These are phyloP conservation scores for Drosophila kuntzei DNA, from an alignment of 2,888 invertebrate species.

Conservation along the genomic window DNA sequence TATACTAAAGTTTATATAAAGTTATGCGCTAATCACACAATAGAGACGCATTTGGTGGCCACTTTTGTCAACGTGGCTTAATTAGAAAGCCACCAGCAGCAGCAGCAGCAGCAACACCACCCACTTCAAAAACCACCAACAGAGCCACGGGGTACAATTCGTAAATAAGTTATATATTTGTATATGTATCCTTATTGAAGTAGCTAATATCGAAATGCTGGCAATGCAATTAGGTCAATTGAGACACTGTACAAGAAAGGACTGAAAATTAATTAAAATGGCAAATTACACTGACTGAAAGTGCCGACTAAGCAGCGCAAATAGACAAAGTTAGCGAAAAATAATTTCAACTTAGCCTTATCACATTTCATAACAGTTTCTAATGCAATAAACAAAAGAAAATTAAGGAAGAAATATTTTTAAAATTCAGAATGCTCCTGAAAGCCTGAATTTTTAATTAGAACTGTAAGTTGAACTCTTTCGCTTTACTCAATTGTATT, in stretches of 20 bases:
- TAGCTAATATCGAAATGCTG: constrained; percentile 6
- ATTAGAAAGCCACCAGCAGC: constrained; percentile 40
- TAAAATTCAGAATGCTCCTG: background rate
- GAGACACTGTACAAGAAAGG: background rate
- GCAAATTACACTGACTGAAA: background rate
- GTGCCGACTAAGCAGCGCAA: background rate
- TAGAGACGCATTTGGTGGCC: constrained; percentile 51
- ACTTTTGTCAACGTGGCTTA: constrained; percentile 54
- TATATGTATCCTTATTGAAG: constrained; percentile 7
- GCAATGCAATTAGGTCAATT: constrained; percentile 34
- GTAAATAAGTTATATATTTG: constrained; percentile 19
- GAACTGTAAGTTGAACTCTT: background rate
- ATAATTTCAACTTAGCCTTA: background rate
- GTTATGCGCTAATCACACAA: constrained; percentile 63
- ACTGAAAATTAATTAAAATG: constrained; percentile 1
- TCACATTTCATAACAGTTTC: background rate
- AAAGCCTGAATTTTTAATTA: background rate
- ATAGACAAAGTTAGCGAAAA: background rate
- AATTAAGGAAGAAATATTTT: no score
- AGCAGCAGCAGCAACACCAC: background rate
- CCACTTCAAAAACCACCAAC: background rate
- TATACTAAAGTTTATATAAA: constrained; percentile 31
- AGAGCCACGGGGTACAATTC: constrained; percentile 6
- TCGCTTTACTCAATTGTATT: background rate
- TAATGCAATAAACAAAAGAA: background rate